phyloP scores from a whole-genome alignment of 1,140 invertebrate species.

The Aphis craccivora region DNA sequence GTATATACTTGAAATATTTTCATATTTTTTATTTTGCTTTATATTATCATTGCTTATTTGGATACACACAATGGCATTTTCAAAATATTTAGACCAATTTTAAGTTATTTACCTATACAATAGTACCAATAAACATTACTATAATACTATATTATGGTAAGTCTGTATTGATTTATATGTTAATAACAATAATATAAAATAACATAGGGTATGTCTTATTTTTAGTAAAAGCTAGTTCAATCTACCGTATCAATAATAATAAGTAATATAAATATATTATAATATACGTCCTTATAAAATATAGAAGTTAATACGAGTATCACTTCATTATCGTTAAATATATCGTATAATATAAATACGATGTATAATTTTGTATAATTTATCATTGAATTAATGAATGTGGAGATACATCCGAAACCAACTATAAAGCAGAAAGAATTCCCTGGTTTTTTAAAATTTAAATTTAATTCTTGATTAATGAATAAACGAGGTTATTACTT shows the following conservation, averaged over 20 bases:
- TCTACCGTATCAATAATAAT: too few relatives aligned
- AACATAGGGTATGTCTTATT: too few relatives aligned
- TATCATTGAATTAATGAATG: not conserved
- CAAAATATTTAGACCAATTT: not conserved
- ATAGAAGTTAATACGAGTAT: too few relatives aligned
- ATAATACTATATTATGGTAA: not conserved
- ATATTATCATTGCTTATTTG: not conserved
- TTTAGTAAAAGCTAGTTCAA: too few relatives aligned
- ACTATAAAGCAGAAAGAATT: not conserved
- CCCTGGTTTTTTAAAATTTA: not conserved
- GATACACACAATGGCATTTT: not conserved
- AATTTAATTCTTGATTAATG: not conserved
- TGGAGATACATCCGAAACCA: too few relatives aligned
- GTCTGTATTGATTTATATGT: not conserved
- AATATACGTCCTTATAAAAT: too few relatives aligned
- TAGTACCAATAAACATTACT: not conserved
- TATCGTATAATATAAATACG: too few relatives aligned
- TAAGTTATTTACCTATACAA: not conserved
- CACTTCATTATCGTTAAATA: too few relatives aligned
- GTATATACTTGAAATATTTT: not conserved
- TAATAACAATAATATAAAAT: too few relatives aligned
- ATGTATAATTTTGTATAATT: not conserved
- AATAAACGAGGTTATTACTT: not conserved
- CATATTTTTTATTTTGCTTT: not conserved
- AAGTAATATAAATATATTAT: too few relatives aligned